Conservation (phyloP, 1,140 invertebrate genomes). For the Trachymyrmex cornetzi region DNA sequence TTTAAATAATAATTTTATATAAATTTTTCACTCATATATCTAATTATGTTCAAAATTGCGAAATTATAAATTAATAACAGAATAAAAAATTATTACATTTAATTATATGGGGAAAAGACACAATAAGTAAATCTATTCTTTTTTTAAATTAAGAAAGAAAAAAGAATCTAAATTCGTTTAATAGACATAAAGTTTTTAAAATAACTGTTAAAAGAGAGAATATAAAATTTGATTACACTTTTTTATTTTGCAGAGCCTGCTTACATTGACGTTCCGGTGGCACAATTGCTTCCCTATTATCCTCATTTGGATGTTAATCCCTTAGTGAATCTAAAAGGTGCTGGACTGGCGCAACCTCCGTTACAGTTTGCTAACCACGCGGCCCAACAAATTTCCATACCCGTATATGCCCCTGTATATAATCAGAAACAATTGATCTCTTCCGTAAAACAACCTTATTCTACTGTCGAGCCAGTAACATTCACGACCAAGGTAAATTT, state of each 20-base stretch:
- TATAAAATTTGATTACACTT: background rate
- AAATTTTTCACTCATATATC: background rate
- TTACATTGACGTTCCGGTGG: slow-evolving; percentile 81
- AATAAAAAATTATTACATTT: background rate
- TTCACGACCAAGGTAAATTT: slow-evolving; percentile 56
- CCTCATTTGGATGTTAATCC: slow-evolving; percentile 73
- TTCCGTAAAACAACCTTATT: slow-evolving; percentile 75
- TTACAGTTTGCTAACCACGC: slow-evolving; percentile 69
- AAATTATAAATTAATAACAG: background rate
- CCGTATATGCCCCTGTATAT: slow-evolving; percentile 78
- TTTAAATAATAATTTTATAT: background rate
- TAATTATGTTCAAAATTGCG: background rate
- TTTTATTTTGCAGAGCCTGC: slow-evolving; percentile 73
- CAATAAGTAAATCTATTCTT: background rate
- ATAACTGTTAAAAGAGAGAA: background rate
- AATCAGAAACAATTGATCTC: slow-evolving; percentile 75
- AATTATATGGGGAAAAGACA: background rate
- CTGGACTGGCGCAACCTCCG: slow-evolving; percentile 70
- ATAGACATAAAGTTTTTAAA: background rate
- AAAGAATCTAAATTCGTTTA: background rate
- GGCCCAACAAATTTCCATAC: slow-evolving; percentile 77
- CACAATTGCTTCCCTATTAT: slow-evolving; percentile 80
- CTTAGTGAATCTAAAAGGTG: slow-evolving; percentile 47
- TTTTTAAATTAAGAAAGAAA: background rate
- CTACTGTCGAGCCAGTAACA: slow-evolving; percentile 28